phyloP scores from a whole-genome alignment of 1,140 invertebrate species.

The Tetragonula clypearis region DNA sequence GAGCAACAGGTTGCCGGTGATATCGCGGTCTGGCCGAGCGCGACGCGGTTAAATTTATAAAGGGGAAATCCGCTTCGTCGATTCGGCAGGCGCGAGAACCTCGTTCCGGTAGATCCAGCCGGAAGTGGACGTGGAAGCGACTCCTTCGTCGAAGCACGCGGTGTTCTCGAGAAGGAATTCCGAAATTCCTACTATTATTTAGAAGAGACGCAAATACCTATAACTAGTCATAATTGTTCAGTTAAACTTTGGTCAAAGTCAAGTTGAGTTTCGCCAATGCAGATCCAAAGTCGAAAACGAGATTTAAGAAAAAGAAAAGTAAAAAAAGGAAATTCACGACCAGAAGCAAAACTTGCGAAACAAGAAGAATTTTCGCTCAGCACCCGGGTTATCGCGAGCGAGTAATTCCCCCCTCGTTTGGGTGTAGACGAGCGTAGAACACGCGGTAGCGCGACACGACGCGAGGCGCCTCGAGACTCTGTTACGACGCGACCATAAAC shows the following conservation, averaged over 20 bases:
- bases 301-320: no score
- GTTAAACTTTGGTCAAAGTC: no score
- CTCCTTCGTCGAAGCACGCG: no score
- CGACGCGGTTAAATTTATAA: conserved; percentile 29
- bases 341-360: neutral
- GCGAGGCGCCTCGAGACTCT: conserved; percentile 25
- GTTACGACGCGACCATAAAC: conserved; percentile 44
- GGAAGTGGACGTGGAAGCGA: neutral
- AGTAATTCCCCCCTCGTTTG: conserved; percentile 19
- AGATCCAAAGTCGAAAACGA: no score
- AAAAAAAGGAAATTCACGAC: neutral
- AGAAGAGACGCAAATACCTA: neutral
- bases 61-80: conserved; percentile 27
- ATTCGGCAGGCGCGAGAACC: neutral
- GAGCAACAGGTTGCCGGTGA: conserved; percentile 63
- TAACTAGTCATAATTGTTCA: no score
- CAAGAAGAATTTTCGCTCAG: neutral
- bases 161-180: neutral
- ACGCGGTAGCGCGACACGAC: conserved; percentile 2
- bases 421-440: conserved; percentile 5
- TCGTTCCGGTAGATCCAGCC: neutral
- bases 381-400: conserved; percentile 14
- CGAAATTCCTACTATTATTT: neutral
- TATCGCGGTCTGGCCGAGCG: conserved; percentile 9
- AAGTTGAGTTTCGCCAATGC: no score